Evolutionary conservation across 2,113 vertebrate species (phyloP).

Genomic region (Planiliza haematocheilus): DNA sequence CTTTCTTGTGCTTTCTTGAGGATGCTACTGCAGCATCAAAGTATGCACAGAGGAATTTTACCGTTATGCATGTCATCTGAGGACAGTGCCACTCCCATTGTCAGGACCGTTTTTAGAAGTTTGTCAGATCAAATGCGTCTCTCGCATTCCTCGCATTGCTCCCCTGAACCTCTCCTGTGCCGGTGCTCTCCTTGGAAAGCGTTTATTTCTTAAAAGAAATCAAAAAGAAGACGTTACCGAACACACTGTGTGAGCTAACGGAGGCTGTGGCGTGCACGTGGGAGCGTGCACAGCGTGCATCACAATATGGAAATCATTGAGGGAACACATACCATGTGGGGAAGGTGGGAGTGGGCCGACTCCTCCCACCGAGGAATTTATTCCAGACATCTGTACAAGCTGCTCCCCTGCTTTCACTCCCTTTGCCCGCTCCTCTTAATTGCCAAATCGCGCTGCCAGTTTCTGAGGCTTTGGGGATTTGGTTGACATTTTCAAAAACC

Average conservation of each 20-base stretch:
- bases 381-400: conserved; percentile 51
- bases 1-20: neutral
- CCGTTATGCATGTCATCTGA: conserved; percentile 25
- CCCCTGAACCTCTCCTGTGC: neutral
- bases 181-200: neutral
- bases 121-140: neutral
- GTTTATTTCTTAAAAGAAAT: too few relatives aligned
- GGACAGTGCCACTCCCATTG: conserved; percentile 35
- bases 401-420: conserved; percentile 11
- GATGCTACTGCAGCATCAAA: conserved; percentile 19
- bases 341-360: conserved; percentile 63
- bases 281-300: conserved; percentile 34
- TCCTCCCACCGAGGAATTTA: conserved; percentile 61
- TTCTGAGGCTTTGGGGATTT: conserved; percentile 30
- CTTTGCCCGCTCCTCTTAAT: conserved; percentile 21
- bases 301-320: conserved; percentile 63
- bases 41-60: neutral
- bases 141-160: conserved; percentile 15
- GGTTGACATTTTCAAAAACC: conserved; percentile 37
- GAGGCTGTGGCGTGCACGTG: neutral
- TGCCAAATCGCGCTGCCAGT: conserved; percentile 3
- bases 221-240: neutral
- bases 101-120: neutral
- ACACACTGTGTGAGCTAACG: neutral
- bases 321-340: conserved; percentile 67